Conservation (phyloP, 2,113 vertebrate genomes). For the Notechis scutatus region DNA sequence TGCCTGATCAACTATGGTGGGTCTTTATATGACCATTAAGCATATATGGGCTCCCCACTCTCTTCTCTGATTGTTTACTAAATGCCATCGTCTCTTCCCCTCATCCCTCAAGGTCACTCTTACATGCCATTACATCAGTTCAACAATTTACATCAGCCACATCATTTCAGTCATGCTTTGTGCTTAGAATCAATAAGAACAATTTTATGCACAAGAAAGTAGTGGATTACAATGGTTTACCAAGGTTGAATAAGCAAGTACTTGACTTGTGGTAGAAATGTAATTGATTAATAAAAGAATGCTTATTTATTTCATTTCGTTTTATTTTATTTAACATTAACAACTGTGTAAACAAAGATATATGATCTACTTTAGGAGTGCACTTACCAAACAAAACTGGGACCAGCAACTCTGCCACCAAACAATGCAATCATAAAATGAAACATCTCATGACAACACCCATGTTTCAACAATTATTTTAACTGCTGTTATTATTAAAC, state of each 20-base stretch:
- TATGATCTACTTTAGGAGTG: neutral
- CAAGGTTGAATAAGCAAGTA: neutral
- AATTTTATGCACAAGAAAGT: neutral
- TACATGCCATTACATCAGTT: neutral
- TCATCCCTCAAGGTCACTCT: neutral
- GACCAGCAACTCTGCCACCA: neutral
- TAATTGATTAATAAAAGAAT: neutral
- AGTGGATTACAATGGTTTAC: neutral
- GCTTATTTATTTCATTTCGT: neutral
- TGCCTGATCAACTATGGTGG: neutral
- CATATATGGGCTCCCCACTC: neutral
- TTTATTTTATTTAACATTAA: neutral
- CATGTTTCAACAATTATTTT: neutral
- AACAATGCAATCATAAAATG: neutral
- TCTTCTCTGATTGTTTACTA: neutral
- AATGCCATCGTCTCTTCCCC: neutral
- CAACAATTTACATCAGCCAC: neutral
- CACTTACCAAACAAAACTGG: neutral
- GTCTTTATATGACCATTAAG: neutral
- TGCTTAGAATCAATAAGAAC: neutral
- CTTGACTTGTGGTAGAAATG: neutral
- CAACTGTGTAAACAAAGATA: neutral
- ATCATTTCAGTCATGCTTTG: neutral
- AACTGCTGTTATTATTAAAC: neutral
- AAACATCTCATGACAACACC: neutral